A percentile compares a stretch with the other conserved stretches of the same genome.
Evolutionary conservation across 2,113 vertebrate species (phyloP).

Genomic region (Emydura subglobosa): DNA sequence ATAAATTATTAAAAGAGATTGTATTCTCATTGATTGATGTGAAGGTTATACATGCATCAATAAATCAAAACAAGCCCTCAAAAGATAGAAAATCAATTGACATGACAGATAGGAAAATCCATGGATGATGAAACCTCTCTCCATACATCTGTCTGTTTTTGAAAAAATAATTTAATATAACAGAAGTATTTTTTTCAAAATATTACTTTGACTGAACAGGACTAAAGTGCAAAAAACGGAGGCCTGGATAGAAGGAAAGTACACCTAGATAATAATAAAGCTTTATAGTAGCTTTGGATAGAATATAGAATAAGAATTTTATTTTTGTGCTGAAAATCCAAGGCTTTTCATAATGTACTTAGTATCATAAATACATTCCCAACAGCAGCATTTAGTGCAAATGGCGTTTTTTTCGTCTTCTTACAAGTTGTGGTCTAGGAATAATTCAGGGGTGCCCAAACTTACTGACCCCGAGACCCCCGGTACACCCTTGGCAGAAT

Average conservation of each 20-base stretch:
- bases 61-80: slow-evolving; percentile 69
- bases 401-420: not conserved
- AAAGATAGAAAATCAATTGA: slow-evolving; percentile 64
- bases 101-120: slow-evolving; percentile 4
- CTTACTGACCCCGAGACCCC: no score
- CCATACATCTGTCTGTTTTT: not conserved
- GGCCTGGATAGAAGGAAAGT: not conserved
- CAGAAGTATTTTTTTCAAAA: not conserved
- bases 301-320: not conserved
- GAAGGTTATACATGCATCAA: slow-evolving; percentile 47
- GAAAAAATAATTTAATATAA: slow-evolving; percentile 43
- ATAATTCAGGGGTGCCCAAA: no score
- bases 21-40: slow-evolving; percentile 55
- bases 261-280: not conserved
- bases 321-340: not conserved
- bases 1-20: slow-evolving; percentile 51
- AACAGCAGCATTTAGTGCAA: fast-evolving
- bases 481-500: no score
- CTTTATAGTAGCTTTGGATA: not conserved
- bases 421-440: fast-evolving
- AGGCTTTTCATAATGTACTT: fast-evolving
- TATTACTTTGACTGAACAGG: slow-evolving; percentile 2
- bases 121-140: slow-evolving; percentile 41
- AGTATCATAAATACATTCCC: not conserved
- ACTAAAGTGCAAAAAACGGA: not conserved